Base-by-base conservation (phyloP, 2,113 vertebrate genomes). In the Acanthisitta chloris region DNA sequence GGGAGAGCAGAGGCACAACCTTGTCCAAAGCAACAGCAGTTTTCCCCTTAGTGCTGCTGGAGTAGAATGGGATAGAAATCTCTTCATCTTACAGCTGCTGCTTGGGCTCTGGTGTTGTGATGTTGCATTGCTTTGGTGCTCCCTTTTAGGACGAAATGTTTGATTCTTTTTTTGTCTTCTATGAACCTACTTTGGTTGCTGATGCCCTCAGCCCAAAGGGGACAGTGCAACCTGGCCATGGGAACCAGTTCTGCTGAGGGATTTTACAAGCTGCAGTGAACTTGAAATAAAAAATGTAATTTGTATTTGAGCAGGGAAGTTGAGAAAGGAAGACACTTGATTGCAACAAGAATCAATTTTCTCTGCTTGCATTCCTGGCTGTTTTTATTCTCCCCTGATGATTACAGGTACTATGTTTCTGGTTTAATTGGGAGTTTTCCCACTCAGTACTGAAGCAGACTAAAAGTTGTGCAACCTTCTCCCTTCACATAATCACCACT, bases 401-500 rank as follows among this genome's bases (percentile, higher is more conserved):
- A 46, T 79, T 89, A 10, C 73, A 86, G 82, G 77, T 94, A 10
- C 49, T 58, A 21, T 51, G 25, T 54, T 92, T 83, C 16, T 43
- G 69, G 59, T 83, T 94, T 95, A 88, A 91, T 28, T 78, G 64
- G 76, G 76, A 69, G 25, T 84, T 97, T 95, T 91, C 86, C 67
- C 88, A 92, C 49, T 64, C 33, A 38, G 21, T 34, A 46, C 49
- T 73, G 82, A 52, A 83, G 67, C 29, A 77, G 31, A 17, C 18
- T 73, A 54, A 29, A 66, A 84, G 24, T 15, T 72, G 21, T 90
- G 34, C 45, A 67, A 18, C 80, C 14, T 84, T 71, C n/a, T 10
- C 8, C 24, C 34, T 17, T 42, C 76, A 14, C 28, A 17, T 16
- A 66, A 66, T 74, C 88, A 82, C 61, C 57, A 21, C 54, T 52